Conservation (phyloP, 2,888 invertebrate genomes). For the Mythimna impura region DNA sequence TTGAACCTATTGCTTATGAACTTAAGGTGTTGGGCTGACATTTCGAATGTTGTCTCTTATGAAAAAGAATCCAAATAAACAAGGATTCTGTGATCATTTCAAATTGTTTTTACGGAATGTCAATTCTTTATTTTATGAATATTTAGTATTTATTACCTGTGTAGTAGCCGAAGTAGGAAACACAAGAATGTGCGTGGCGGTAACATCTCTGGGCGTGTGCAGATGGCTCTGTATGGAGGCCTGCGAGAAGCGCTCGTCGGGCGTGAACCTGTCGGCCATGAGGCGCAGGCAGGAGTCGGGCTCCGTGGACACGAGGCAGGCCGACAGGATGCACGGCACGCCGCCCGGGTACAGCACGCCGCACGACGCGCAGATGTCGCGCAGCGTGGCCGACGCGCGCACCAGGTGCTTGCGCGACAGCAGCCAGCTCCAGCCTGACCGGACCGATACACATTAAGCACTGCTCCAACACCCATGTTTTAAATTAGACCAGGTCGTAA, state of each 20-base stretch:
- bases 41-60: too few species aligned
- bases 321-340: conserved; percentile 98
- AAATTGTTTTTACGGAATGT: not conserved
- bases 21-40: too few species aligned
- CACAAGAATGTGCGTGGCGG: conserved; percentile 99
- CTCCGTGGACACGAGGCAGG: conserved; percentile 99
- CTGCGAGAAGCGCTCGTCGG: conserved; percentile 97
- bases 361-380: conserved; percentile 97
- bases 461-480: not conserved
- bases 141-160: conserved; percentile 89
- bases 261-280: conserved; percentile 98
- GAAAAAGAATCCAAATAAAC: too few species aligned
- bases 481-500: too few species aligned
- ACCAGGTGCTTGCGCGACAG: conserved; percentile 97
- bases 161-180: conserved; percentile 99
- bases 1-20: too few species aligned
- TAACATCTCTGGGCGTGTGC: conserved; percentile 98
- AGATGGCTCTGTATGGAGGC: conserved; percentile 96
- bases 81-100: not conserved
- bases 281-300: conserved; percentile 96
- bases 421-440: conserved; percentile 97
- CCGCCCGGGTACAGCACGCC: conserved; percentile 94
- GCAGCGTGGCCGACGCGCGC: conserved; percentile 96
- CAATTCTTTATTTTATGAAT: not conserved
- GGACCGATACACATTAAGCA: not conserved